Conservation (phyloP, 1,140 invertebrate genomes). For the Leptopilina boulardi region DNA sequence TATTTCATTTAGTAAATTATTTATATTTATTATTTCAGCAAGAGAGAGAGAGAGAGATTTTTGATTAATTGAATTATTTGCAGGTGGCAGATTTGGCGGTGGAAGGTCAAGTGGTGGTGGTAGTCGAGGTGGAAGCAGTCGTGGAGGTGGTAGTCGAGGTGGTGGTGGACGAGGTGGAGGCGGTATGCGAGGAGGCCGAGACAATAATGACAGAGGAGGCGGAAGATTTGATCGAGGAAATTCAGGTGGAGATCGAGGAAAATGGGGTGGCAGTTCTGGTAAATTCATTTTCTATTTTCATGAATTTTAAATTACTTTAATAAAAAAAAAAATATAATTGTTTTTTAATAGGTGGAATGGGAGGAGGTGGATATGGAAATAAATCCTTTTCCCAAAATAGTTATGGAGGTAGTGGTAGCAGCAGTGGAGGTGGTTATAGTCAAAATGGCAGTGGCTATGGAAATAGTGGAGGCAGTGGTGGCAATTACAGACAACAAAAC, state of each 20-base stretch:
- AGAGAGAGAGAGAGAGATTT: too few species aligned
- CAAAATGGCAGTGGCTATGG: slow-evolving; percentile 66
- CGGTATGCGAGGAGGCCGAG: slow-evolving; percentile 60
- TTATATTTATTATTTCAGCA: too few species aligned
- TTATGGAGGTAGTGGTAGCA: slow-evolving; percentile 56
- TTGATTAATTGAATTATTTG: not conserved
- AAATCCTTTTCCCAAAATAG: slow-evolving; percentile 57
- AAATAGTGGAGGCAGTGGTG: slow-evolving; percentile 52
- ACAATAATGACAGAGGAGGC: slow-evolving; percentile 60
- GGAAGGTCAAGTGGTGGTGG: slow-evolving; percentile 56
- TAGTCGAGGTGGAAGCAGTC: slow-evolving; percentile 56
- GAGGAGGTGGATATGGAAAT: slow-evolving; percentile 49
- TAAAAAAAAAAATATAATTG: slow-evolving; percentile 18
- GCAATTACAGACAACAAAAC: slow-evolving; percentile 69
- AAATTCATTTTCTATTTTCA: too few species aligned
- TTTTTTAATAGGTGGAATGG: slow-evolving; percentile 55
- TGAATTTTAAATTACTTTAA: slow-evolving; percentile 28
- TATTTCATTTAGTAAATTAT: too few species aligned
- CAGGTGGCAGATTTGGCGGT: slow-evolving; percentile 55
- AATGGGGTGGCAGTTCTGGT: slow-evolving; percentile 64
- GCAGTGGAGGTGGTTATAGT: slow-evolving; percentile 58
- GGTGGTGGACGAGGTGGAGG: slow-evolving; percentile 57
- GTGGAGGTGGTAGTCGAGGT: slow-evolving; percentile 60
- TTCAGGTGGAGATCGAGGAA: slow-evolving; percentile 61
- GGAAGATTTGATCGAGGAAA: slow-evolving; percentile 66